Percentiles rank a stretch among this genome's conserved stretches.
Evolutionary conservation across 2,797 vertebrate genomes (phyloP).

Genomic region (Tamandua tetradactyla): DNA sequence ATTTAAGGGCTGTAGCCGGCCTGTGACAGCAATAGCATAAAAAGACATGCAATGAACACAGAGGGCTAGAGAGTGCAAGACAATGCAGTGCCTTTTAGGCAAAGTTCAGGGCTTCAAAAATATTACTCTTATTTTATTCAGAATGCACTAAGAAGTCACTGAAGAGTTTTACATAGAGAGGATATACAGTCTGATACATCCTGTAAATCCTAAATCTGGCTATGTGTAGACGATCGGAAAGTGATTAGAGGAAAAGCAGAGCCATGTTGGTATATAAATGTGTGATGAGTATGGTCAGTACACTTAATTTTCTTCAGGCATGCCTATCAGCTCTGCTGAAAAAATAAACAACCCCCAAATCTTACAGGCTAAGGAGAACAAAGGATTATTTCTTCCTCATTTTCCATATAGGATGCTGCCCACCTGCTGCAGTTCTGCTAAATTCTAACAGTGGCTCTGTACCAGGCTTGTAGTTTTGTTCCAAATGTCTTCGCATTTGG

Average conservation of each 20-base stretch:
- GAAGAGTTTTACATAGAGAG: neutral
- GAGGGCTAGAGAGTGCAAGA: neutral
- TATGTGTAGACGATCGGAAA: neutral
- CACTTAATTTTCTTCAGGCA: neutral
- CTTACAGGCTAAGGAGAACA: neutral
- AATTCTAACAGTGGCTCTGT: neutral
- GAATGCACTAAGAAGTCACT: neutral
- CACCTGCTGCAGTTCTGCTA: neutral
- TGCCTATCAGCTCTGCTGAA: neutral
- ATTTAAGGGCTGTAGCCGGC: neutral
- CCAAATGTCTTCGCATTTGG: neutral
- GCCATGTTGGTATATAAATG: neutral
- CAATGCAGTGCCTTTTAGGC: neutral
- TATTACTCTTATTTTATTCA: neutral
- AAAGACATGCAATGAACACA: neutral
- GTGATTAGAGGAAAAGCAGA: neutral
- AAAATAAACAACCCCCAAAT: neutral
- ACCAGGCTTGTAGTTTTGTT: neutral
- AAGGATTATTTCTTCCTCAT: neutral
- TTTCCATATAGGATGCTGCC: accelerated
- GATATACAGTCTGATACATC: neutral
- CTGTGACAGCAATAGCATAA: accelerated
- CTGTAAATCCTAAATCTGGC: neutral
- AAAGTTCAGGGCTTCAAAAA: neutral
- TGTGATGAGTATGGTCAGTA: neutral